Evolutionary conservation across 2,797 vertebrate species (phyloP), one percentile per base, ranked within the genome.

Genomic region (Amphiprion clarkii): DNA sequence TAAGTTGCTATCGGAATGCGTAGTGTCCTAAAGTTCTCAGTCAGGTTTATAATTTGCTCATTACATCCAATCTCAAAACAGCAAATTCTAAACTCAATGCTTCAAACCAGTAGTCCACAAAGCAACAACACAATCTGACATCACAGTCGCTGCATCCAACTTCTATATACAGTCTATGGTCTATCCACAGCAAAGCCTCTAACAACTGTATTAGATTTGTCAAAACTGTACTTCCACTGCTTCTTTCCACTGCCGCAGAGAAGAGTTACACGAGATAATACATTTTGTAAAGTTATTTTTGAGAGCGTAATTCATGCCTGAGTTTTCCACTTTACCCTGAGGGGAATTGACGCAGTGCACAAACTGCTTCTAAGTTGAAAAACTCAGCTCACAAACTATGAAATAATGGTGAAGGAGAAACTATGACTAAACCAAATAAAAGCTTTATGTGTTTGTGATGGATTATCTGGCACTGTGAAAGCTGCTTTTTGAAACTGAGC

Each of bases 401-500:
- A 57, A 56, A 68, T 16, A 48, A 48, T 39, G 5, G 66, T 67
- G 17, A 27, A 52, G 39, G 12, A 23, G 17, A 48, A 58, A 33
- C 51, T 61, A 16, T 25, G 56, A 67, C 57, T 46, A 52, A 48
- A 49, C 12, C 71, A 52, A 65, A 76, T 31, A 56, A 64, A 66
- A 74, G 52, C 70, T 71, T 36, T 36, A 36, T 36, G 65, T 65
- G 33, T 42, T 67, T 49, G 39, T 64, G 69, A 70, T 59, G 49
- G 46, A 76, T 78, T 46, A 55, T 71, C 62, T 81, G 69, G 52
- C 63, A 52, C 62, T 12, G 40, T 16, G 29, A 70, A 61, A 64
- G 63, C 62, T 65, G 46, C 53, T 76, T 52, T 77, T 77, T 84
- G 58, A 67, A 10, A 56, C 27, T 53, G 64, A 48, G 57, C 57